A percentile compares a stretch with the other conserved stretches of the same genome.
phyloP scores from a whole-genome alignment of 92 coral and sea anemone genomes.

The Epizoanthus ramosus region DNA sequence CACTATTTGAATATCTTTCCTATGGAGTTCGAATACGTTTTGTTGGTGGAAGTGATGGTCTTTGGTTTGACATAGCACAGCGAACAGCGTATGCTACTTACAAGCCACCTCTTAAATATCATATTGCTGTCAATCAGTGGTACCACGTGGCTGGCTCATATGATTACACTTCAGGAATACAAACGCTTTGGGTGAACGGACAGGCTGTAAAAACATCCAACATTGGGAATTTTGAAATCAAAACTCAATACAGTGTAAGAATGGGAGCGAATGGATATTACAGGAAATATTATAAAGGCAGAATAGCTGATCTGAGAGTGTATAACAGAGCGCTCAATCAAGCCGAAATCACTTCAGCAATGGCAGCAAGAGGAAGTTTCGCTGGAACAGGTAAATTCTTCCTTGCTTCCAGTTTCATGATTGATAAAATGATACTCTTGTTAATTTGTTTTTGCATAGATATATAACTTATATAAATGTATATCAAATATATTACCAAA shows the following conservation, averaged over 20 bases:
- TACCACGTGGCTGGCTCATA: constrained; percentile 17
- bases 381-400: constrained; percentile 11
- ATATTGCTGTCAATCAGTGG: background rate
- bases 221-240: background rate
- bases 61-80: background rate
- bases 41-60: background rate
- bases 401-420: too few relatives aligned
- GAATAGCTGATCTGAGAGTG: constrained; percentile 6
- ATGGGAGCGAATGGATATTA: background rate
- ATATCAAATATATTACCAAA: too few relatives aligned
- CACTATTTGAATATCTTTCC: background rate
- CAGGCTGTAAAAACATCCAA: background rate
- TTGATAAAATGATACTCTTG: too few relatives aligned
- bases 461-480: too few relatives aligned
- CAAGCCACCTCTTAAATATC: background rate
- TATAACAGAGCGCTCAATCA: constrained; percentile 19
- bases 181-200: constrained; percentile 20
- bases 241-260: background rate
- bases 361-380: constrained; percentile 1
- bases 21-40: background rate
- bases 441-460: too few relatives aligned
- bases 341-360: constrained; percentile 14
- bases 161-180: constrained; percentile 12
- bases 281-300: background rate
- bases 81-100: too few relatives aligned